Base-by-base conservation (phyloP, 2,888 invertebrate species). In the Apotomis betuletana region DNA sequence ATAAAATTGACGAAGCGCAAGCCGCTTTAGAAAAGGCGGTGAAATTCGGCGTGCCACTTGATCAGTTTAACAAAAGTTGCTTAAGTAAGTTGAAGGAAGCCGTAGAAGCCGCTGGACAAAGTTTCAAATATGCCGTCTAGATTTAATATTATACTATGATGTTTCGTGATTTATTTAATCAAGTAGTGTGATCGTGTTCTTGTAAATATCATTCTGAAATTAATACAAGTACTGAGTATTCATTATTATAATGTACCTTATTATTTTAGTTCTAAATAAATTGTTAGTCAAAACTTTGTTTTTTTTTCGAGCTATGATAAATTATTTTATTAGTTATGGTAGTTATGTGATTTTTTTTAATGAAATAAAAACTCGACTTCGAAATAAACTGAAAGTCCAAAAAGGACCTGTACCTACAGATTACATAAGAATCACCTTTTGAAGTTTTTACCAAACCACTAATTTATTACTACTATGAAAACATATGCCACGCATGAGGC, bases 1-100 rank as follows among this genome's bases (percentile, higher is more conserved):
- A 87, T 69, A 83, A 88, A 27, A 41, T 80, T 0, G 78, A 85
- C 38, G 79, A 86, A 59, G 91, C 91, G 0, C 84, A 87, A 65
- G 74, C 79, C 5, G 70, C 76, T n/a, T 80, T 87, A 27, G 82
- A 87, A 4, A 79, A 77, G n/a, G 91, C 90, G 0, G 81, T 95
- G 0, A 85, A 84, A 62, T 71, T 60, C 6, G 89, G 90, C 12
- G 54, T 91, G 2, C 73, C 90, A 10, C 80, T 94, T 12, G 94
- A 95, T 73, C 85, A 95, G 78, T 89, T 96, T 8, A 95, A 95
- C 83, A 92, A 94, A 75, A 94, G 91, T 0, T 94, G 95, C 4
- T 77, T 96, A 60, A 75, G 87, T 10, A 94, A 94, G 75, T 85
- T 96, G 3, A 95, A 96, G 81, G 83, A 85, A 6, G 89, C 91